These are phyloP conservation scores for Mythimna albipuncta DNA, from an alignment of 2,888 invertebrate species.

Conservation along the genomic window DNA sequence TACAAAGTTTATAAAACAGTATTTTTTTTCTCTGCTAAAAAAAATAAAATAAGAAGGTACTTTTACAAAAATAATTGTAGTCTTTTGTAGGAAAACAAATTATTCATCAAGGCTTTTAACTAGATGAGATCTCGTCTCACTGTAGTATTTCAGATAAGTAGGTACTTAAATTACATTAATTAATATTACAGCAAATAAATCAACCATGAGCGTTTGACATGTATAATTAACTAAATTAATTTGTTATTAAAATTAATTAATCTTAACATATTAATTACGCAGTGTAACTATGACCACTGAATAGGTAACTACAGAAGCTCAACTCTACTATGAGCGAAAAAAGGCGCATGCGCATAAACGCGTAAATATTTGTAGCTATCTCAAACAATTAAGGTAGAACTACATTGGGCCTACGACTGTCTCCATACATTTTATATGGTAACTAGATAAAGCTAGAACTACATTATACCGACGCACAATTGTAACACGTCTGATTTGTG, in stretches of 20 bases:
- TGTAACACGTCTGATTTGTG: too few relatives aligned
- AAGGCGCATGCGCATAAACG: too few relatives aligned
- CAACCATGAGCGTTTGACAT: conserved; percentile 39
- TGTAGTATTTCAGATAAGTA: conserved; percentile 13
- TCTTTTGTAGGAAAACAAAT: background rate
- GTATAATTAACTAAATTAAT: conserved; percentile 41
- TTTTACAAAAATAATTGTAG: background rate
- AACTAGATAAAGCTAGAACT: too few relatives aligned
- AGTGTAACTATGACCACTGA: background rate
- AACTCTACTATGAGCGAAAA: background rate
- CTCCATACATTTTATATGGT: too few relatives aligned
- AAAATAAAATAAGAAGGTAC: background rate
- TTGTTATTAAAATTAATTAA: conserved; percentile 60
- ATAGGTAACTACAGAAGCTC: background rate
- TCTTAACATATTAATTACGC: conserved; percentile 35
- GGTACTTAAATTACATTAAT: conserved; percentile 25
- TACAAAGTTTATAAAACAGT: background rate
- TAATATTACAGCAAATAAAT: conserved; percentile 35
- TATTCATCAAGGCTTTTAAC: background rate
- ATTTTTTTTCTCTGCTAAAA: too few relatives aligned
- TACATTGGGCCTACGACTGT: too few relatives aligned
- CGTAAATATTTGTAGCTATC: background rate
- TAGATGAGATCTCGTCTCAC: background rate
- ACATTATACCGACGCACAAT: too few relatives aligned
- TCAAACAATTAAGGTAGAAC: too few relatives aligned